These are phyloP conservation scores for Congeria kusceri DNA, from an alignment of 2,888 invertebrate genomes.

Conservation along the genomic window DNA sequence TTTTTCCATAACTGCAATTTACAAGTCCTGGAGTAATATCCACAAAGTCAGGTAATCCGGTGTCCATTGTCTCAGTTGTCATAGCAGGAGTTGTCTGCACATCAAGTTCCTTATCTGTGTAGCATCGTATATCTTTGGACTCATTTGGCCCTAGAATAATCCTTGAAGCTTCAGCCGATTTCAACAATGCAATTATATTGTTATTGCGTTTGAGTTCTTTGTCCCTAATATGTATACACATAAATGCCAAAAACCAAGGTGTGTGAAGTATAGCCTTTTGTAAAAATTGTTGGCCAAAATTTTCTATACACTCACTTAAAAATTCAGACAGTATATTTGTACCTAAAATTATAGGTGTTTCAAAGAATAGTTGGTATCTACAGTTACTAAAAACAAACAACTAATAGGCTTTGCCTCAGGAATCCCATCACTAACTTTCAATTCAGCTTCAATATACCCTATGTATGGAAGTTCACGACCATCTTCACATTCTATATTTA, in stretches of 20 bases:
- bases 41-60: neutral
- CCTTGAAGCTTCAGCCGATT: neutral
- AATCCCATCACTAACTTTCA: neutral
- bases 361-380: conserved; percentile 6
- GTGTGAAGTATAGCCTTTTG: conserved; percentile 2
- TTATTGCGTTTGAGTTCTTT: conserved; percentile 9
- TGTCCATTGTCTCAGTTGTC: neutral
- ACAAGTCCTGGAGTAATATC: conserved; percentile 16
- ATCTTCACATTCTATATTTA: conserved; percentile 13
- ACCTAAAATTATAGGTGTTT: neutral
- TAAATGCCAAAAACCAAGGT: conserved; percentile 1
- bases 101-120: conserved; percentile 19
- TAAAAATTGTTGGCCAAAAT: conserved; percentile 5
- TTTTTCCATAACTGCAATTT: neutral
- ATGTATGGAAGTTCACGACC: conserved; percentile 2
- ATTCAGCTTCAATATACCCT: conserved; percentile 7
- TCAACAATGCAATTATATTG: conserved; percentile 5
- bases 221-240: conserved; percentile 3
- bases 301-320: neutral
- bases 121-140: neutral
- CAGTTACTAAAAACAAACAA: conserved; percentile 8
- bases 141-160: conserved; percentile 17
- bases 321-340: conserved; percentile 15
- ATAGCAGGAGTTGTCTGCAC: conserved; percentile 5
- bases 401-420: neutral